These are phyloP conservation scores for Artemisiospiza belli DNA, from an alignment of 2,113 vertebrate species.

Conservation along the genomic window DNA sequence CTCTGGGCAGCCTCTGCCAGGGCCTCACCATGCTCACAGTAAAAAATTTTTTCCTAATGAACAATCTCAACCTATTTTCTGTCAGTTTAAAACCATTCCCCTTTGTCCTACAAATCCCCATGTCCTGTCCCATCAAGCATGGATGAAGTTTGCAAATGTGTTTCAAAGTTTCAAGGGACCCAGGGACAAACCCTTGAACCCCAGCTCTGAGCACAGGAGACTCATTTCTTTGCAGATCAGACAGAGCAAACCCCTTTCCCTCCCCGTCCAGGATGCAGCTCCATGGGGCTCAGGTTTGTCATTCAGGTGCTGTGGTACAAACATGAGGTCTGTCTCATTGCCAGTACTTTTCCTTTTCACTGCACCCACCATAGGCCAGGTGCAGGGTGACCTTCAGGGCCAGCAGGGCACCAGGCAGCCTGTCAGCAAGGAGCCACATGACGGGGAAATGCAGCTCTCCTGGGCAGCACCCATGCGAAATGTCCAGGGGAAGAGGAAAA, in stretches of 20 bases:
- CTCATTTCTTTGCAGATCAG: not conserved
- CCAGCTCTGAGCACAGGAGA: not conserved
- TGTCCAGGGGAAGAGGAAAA: not conserved
- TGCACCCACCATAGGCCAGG: not conserved
- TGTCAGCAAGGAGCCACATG: conserved; percentile 3
- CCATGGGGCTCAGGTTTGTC: not conserved
- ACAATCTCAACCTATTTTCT: not conserved
- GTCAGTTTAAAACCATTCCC: not conserved
- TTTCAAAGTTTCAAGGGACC: not conserved
- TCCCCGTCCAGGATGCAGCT: not conserved
- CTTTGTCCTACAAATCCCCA: not conserved
- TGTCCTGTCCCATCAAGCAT: not conserved
- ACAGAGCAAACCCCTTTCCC: not conserved
- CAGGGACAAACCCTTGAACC: not conserved
- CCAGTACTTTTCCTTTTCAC: conserved; percentile 36
- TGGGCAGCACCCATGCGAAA: not conserved
- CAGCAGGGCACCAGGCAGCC: not conserved
- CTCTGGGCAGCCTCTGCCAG: not conserved
- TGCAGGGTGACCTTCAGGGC: not conserved
- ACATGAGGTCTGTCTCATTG: not conserved
- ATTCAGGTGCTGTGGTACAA: not conserved
- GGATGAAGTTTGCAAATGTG: not conserved
- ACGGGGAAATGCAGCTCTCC: conserved; percentile 4
- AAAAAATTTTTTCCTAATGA: not conserved
- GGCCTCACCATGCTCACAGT: not conserved